A percentile compares a stretch with the other conserved stretches of the same genome.
Conservation (phyloP, 1,140 invertebrate species). For the Zaprionus vittiger region DNA sequence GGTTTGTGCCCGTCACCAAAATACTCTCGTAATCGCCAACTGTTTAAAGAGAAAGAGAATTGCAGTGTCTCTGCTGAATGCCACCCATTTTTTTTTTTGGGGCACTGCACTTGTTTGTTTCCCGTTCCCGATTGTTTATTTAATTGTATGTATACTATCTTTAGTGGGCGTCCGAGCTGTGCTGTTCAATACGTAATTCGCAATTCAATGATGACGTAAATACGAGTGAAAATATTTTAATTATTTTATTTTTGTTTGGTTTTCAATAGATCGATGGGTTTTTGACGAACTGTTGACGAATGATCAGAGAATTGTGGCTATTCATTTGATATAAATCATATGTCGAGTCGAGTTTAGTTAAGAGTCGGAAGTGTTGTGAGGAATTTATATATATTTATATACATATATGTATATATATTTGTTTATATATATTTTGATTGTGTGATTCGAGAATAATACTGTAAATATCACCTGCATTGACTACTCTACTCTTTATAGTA, state of each 20-base stretch:
- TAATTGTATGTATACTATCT: not conserved
- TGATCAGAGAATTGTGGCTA: not conserved
- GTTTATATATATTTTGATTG: not conserved
- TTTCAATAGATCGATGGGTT: slow-evolving; percentile 24
- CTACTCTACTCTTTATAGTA: not conserved
- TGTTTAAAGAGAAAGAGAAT: slow-evolving; percentile 5
- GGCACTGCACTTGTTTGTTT: not conserved
- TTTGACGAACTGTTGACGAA: slow-evolving; percentile 22
- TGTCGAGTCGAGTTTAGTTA: slow-evolving; percentile 2
- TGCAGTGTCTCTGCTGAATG: slow-evolving; percentile 8
- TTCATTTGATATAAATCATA: slow-evolving; percentile 29
- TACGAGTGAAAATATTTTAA: slow-evolving; percentile 15
- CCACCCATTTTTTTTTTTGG: slow-evolving; percentile 26
- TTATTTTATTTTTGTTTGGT: slow-evolving; percentile 16
- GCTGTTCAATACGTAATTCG: slow-evolving; percentile 3
- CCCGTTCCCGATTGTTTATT: not conserved
- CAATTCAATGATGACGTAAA: slow-evolving; percentile 36
- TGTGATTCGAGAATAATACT: not conserved
- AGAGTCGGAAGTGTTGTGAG: not conserved
- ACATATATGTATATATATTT: not conserved
- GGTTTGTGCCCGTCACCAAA: slow-evolving; percentile 57
- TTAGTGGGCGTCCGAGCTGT: not conserved
- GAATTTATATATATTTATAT: not conserved
- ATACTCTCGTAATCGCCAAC: slow-evolving; percentile 16
- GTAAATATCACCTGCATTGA: not conserved